Base-by-base conservation (phyloP, 2,888 invertebrate species). In the Megastigmus dorsalis region DNA sequence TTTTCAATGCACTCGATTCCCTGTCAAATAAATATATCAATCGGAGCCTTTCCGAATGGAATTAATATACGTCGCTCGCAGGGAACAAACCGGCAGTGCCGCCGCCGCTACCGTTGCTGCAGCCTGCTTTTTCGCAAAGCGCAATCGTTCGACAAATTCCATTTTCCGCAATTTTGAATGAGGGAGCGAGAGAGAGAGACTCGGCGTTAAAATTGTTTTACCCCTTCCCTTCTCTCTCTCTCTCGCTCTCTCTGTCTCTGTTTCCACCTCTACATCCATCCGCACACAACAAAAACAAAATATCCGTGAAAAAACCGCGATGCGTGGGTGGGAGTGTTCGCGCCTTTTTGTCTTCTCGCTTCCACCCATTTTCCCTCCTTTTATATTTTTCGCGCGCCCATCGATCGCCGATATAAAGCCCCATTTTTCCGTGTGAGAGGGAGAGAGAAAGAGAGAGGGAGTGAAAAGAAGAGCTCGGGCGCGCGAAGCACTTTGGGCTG, bases 141-240 rank as follows among this genome's bases (percentile, higher is more conserved):
- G 45, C 63, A 62, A 71, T 71, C 55, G 57, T 50, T 41, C 50
- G 59, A 33, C 33, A 43, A 66, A 66, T 60, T 65, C 72, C 52
- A 60, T 72, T 72, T 72, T 59, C 60, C 41, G 50, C 72, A 26
- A 52, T 60, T 72, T 63, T 18, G 65, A 71, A 71, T 65, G 30
- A 48, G n/a, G n/a, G n/a, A n/a, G n/a, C n/a, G n/a, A n/a, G n/a
- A n/a, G n/a, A n/a, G n/a, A 65, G 38, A 38, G 57, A 30, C 33
- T 26, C 6, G 10, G 50, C 20, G 54, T 6, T 45, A 43, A 72
- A 65, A 72, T 59, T 50, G 66, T 72, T 71, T 66, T 33, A 26
- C 41, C 52, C 15, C 28, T 3, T 4, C 59, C n/a, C n/a, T n/a
- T n/a, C n/a, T n/a, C n/a, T n/a, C n/a, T n/a, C n/a, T n/a, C n/a